Conservation (phyloP, 2,888 invertebrate species). For the Drosophila ustulata region DNA sequence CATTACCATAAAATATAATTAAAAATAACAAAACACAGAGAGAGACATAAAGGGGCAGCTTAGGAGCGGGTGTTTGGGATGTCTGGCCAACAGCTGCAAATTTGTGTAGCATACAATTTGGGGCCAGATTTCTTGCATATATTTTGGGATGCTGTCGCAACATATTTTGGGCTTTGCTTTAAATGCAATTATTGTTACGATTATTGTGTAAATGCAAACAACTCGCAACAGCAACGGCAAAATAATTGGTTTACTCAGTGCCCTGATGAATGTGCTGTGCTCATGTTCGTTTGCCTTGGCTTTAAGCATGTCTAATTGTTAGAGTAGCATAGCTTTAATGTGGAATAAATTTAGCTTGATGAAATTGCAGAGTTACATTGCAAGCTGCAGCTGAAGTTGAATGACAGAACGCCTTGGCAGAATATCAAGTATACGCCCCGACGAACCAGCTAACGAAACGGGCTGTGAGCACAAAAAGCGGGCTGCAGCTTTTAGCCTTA, state of each 20-base stretch:
- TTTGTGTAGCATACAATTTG: conserved; percentile 39
- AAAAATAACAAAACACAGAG: conserved; percentile 61
- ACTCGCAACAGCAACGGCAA: conserved; percentile 19
- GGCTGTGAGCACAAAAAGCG: not conserved
- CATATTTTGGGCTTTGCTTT: conserved; percentile 53
- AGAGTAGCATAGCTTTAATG: conserved; percentile 29
- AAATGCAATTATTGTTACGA: conserved; percentile 67
- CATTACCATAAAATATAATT: conserved; percentile 74
- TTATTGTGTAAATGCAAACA: conserved; percentile 57
- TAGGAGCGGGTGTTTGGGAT: not conserved
- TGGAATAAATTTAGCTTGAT: not conserved
- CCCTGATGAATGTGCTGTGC: conserved; percentile 47
- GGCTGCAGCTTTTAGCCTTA: conserved; percentile 29
- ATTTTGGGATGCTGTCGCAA: conserved; percentile 45
- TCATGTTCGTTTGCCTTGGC: conserved; percentile 33
- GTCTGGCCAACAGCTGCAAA: conserved; percentile 33
- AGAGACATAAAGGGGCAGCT: not conserved
- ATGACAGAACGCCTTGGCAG: conserved; percentile 52
- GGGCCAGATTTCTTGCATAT: conserved; percentile 67
- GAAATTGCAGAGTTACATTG: not conserved
- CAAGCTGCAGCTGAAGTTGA: conserved; percentile 53
- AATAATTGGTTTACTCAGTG: conserved; percentile 61
- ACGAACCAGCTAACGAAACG: not conserved
- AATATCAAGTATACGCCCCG: conserved; percentile 65
- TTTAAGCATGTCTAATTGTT: conserved; percentile 55